Evolutionary conservation across 2,113 vertebrate species (phyloP), one percentile per base, ranked within the genome.

Genomic region (Parus major): DNA sequence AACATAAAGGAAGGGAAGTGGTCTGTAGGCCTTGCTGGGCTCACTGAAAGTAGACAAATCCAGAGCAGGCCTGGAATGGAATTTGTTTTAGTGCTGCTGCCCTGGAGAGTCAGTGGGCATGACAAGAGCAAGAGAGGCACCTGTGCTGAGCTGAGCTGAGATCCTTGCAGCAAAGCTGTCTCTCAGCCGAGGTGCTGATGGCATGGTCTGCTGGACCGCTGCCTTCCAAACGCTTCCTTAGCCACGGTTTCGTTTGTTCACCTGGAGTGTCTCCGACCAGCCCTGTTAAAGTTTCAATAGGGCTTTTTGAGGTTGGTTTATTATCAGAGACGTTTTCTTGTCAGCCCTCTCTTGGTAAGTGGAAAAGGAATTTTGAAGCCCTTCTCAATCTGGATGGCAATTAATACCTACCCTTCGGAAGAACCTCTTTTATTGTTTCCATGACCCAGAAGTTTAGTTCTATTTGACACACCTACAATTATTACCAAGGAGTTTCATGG

Each of bases 81-180:
- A 24, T 75, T 86, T 3, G 0, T 19, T 86, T 79, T 15, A 47
- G 14, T 4, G 4, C 46, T 79, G 27, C 44, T 78, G 44, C 11
- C 31, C 47, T 44, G 31, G 7, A 42, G 12, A 46, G 14, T 29
- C 42, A 39, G 21, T 15, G 14, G 15, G 12, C 1, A 2, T 17
- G n/a, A 78, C 6, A 42, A 33, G 25, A 92, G 29, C 47, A 77
- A 21, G 36, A 0, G 2, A 60, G 31, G 22, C 22, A 50, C 13
- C 14, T 18, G 36, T 0, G 1, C 21, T 2, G 8, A 52, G 24
- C 27, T 39, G 39, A 80, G 39, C 42, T 53, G 11, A 15, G 59
- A 46, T 47, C 25, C 8, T 59, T 0, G 0, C 39, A 23, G 33
- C 27, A 39, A 47, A 55, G 55, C 46, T 0, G 0, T 33, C 27